Conservation (phyloP, 2,888 invertebrate species). For the Ceratothoa steindachneri region DNA sequence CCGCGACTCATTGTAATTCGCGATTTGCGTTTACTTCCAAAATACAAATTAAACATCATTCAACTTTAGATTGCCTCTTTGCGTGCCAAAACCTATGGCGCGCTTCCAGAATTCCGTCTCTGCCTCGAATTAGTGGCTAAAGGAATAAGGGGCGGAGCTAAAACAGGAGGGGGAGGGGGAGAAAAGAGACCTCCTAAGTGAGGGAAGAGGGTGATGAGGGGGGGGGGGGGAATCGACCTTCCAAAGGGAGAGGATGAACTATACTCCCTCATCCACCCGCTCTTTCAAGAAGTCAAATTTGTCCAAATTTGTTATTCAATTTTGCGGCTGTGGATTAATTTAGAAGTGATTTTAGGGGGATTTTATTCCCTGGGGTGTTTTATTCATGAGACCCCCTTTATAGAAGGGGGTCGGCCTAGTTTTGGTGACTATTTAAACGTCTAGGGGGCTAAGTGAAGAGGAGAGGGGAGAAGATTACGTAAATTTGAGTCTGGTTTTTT, state of each 20-base stretch:
- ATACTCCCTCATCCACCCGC: background rate
- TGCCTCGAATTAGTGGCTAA: background rate
- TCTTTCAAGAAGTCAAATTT: constrained; percentile 9
- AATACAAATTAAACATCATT: background rate
- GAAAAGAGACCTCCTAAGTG: too few species aligned
- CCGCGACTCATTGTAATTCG: background rate
- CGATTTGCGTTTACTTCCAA: background rate
- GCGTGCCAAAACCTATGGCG: background rate
- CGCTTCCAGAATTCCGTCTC: background rate
- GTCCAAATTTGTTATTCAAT: constrained; percentile 15
- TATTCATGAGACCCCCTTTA: too few species aligned
- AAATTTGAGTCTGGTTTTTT: background rate
- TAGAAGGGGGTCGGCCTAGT: too few species aligned
- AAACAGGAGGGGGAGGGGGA: background rate
- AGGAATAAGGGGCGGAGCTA: background rate
- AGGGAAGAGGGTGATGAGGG: too few species aligned
- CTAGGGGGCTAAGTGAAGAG: too few species aligned
- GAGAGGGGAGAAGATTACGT: too few species aligned
- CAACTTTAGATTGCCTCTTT: background rate
- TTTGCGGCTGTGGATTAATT: background rate
- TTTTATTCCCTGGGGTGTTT: too few species aligned
- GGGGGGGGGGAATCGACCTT: too few species aligned
- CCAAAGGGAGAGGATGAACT: too few species aligned
- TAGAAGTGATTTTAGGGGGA: background rate
- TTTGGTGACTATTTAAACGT: too few species aligned